A percentile compares a stretch with the other conserved stretches of the same genome.
Conservation (phyloP, 2,113 vertebrate species). For the Stegastes partitus region DNA sequence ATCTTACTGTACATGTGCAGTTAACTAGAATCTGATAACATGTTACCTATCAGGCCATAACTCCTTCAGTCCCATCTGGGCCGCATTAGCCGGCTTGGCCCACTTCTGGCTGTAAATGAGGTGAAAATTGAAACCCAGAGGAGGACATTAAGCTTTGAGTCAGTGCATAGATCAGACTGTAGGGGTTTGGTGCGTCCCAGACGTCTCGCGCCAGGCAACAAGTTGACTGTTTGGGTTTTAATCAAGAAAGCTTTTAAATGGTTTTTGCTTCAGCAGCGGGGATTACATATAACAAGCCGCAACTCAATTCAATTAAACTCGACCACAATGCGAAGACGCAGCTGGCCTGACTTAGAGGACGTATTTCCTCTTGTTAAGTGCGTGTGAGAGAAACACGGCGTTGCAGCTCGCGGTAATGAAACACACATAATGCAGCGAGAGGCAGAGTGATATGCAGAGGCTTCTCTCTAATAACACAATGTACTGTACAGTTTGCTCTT, state of each 20-base stretch:
- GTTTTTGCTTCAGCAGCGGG: neutral
- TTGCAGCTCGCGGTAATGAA: too few species aligned
- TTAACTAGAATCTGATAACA: conserved; percentile 14
- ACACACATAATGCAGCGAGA: too few species aligned
- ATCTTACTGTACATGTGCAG: conserved; percentile 19
- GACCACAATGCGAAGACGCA: neutral
- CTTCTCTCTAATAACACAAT: too few species aligned
- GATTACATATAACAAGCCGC: neutral
- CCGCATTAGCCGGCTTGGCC: conserved; percentile 25
- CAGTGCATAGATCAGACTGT: neutral
- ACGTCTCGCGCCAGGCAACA: conserved; percentile 18
- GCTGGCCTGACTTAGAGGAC: conserved; percentile 21
- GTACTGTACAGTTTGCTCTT: too few species aligned
- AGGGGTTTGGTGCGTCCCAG: neutral
- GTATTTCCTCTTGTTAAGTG: neutral
- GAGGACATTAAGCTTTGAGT: conserved; percentile 1
- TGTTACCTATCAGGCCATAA: neutral
- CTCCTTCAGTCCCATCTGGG: conserved; percentile 39
- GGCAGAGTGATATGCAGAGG: too few species aligned
- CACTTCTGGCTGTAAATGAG: conserved; percentile 34
- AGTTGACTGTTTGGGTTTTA: conserved; percentile 39
- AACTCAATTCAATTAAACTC: too few species aligned
- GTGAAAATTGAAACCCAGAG: conserved; percentile 51
- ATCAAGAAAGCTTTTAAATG: conserved; percentile 40
- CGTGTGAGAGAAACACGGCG: too few species aligned